Conservation (phyloP, 2,797 vertebrate genomes). For the Micropoecilia bifurca region DNA sequence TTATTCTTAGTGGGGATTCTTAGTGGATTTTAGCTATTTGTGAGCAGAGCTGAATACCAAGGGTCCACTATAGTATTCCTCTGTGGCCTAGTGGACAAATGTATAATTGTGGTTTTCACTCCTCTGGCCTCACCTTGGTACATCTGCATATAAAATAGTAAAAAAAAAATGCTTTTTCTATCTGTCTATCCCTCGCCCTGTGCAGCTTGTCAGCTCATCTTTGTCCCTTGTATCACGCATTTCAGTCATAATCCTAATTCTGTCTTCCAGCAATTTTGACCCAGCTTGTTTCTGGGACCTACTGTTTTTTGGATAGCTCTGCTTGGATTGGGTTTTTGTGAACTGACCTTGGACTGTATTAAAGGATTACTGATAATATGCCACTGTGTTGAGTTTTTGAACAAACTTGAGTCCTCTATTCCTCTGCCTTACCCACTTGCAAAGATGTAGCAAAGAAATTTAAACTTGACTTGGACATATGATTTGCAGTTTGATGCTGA, state of each 20-base stretch:
- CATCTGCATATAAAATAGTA: neutral
- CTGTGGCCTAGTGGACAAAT: neutral
- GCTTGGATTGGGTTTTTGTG: neutral
- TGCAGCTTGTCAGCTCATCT: neutral
- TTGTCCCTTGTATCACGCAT: neutral
- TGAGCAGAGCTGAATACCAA: neutral
- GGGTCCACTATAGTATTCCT: neutral
- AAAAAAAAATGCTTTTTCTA: neutral
- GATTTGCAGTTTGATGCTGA: neutral
- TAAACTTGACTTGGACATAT: neutral
- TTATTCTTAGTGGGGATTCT: too few relatives aligned
- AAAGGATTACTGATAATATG: neutral
- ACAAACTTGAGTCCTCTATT: neutral
- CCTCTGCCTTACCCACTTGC: neutral
- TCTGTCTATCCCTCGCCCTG: neutral
- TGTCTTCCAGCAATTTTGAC: neutral
- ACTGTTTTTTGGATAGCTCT: neutral
- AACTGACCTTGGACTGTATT: neutral
- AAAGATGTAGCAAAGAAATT: neutral
- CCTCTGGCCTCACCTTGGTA: neutral
- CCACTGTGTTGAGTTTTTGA: neutral
- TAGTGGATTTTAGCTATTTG: neutral
- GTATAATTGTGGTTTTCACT: neutral
- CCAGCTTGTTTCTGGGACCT: neutral
- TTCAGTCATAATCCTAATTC: neutral